Percentiles rank a stretch among this genome's conserved stretches.
These are phyloP conservation scores for Acronicta aceris DNA, from an alignment of 2,888 invertebrate genomes.

Conservation along the genomic window DNA sequence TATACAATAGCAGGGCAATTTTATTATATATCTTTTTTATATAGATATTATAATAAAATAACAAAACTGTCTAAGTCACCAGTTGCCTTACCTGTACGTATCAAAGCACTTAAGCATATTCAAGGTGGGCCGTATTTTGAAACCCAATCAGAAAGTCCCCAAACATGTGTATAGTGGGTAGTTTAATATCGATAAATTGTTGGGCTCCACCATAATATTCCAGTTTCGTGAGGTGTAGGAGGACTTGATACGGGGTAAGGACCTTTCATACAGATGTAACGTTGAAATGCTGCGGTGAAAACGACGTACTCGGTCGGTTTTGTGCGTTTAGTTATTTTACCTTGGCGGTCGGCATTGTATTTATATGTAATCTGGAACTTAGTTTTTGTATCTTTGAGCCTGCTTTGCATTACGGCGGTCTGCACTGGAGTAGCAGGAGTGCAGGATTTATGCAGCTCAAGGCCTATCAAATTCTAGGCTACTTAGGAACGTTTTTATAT, in stretches of 20 bases:
- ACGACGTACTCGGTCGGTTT: neutral
- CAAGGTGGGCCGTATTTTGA: slow-evolving; percentile 55
- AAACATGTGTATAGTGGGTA: slow-evolving; percentile 63
- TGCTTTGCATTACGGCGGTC: no score
- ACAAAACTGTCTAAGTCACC: neutral
- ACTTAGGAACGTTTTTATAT: no score
- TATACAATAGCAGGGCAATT: no score
- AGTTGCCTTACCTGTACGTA: slow-evolving; percentile 27
- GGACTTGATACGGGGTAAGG: slow-evolving; percentile 41
- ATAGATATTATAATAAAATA: no score
- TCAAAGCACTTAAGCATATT: slow-evolving; percentile 62
- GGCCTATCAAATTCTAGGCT: no score
- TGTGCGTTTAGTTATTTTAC: slow-evolving; percentile 1
- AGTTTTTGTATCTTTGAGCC: no score
- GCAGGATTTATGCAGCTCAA: no score
- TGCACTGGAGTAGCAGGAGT: no score
- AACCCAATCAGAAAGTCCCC: slow-evolving; percentile 64
- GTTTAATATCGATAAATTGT: slow-evolving; percentile 75
- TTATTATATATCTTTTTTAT: no score
- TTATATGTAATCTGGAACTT: no score
- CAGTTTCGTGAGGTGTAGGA: slow-evolving; percentile 61
- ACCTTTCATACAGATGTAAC: slow-evolving; percentile 37
- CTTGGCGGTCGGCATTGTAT: no score
- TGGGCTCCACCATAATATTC: slow-evolving; percentile 66
- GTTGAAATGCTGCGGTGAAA: no score